Evolutionary conservation across 2,113 vertebrate genomes (phyloP), one percentile per base, ranked within the genome.

Genomic region (Turdus rufiventris): DNA sequence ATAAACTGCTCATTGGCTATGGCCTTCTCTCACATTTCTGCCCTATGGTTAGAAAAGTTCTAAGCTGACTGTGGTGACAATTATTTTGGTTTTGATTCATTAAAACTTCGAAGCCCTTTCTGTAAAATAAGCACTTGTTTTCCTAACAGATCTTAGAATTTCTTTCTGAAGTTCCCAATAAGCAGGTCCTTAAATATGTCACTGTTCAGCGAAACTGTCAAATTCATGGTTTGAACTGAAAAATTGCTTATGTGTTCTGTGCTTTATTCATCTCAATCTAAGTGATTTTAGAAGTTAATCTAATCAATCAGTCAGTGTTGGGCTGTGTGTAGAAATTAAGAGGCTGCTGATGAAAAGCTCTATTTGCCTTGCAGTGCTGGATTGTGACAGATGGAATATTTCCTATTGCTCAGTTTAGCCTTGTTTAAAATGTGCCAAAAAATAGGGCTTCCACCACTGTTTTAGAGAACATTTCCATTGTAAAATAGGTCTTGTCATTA

Each of bases 371-470:
- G 3, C 17, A 85, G 19, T 47, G 34, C 11, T 79, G 40, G 12
- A 4, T 54, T 87, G 23, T 82, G 58, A 73, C 47, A 71, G 65
- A 87, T 50, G 61, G 62, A 93, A 67, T 85, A 63, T 90, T 96
- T 96, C 87, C 84, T 91, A 89, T 73, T 72, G 58, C 18, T 88
- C n/a, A 48, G 72, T 82, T 58, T 79, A 92, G 54, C 36, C 53
- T 68, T 72, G 15, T 78, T 85, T 76, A 72, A 92, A 76, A 76
- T 53, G 26, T 84, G 86, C 88, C 96, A 95, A 91, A 47, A 91
- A 72, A 43, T 4, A 42, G 74, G 76, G 26, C 45, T 95, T 94
- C 77, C 76, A 79, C 80, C 54, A 29, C 72, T 38, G 28, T 84
- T 50, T 61, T 56, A 76, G 25, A 74, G 85, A 66, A 78, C 50